phyloP scores from a whole-genome alignment of 2,797 vertebrate genomes.

The Clamator glandarius region DNA sequence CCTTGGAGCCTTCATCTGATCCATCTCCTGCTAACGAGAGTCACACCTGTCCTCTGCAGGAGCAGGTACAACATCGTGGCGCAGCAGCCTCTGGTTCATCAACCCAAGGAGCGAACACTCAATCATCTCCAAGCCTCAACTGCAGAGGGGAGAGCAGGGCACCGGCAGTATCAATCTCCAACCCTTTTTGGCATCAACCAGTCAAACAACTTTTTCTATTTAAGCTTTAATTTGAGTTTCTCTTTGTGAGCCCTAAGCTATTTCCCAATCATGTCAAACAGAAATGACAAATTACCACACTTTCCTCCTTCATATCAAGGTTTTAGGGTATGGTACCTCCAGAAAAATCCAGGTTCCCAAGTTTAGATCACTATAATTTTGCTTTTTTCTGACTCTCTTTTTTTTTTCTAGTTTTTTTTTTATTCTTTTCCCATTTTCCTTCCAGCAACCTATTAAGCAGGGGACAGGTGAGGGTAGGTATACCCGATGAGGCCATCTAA shows the following conservation, averaged over 20 bases:
- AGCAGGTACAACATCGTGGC: no score
- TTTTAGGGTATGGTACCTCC: background rate
- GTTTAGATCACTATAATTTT: background rate
- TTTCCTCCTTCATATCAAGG: fast-evolving
- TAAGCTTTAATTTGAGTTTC: background rate
- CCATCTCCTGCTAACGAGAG: background rate
- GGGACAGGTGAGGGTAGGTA: background rate
- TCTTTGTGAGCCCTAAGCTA: background rate
- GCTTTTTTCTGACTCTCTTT: background rate
- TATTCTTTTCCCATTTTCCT: background rate
- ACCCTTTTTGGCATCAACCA: background rate
- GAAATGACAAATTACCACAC: background rate
- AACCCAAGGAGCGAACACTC: background rate
- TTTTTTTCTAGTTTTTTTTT: background rate
- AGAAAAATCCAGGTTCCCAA: background rate
- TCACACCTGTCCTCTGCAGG: background rate
- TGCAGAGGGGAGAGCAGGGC: background rate
- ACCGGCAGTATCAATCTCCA: background rate
- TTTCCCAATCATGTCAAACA: background rate
- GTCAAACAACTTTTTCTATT: background rate
- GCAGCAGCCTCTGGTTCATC: background rate
- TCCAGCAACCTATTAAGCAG: background rate
- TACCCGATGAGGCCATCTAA: background rate
- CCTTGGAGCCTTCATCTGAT: background rate
- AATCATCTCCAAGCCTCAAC: background rate